Conservation (phyloP, 2,888 invertebrate genomes). For the Microplitis deprimator region DNA sequence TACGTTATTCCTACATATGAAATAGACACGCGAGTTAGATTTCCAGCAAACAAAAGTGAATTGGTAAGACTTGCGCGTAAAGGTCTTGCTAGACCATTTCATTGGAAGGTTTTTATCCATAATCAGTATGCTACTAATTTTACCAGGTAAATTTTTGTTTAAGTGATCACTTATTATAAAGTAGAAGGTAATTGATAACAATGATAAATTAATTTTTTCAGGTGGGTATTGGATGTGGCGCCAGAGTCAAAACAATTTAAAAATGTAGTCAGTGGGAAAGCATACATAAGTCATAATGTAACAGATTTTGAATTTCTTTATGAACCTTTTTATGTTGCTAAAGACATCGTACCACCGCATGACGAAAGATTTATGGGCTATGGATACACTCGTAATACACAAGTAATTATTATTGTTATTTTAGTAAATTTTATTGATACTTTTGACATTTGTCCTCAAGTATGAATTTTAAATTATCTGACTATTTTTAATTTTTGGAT, state of each 20-base stretch:
- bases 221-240: slow-evolving; percentile 66
- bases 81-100: slow-evolving; percentile 89
- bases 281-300: slow-evolving; percentile 88
- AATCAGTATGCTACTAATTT: slow-evolving; percentile 95
- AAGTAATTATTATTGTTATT: slow-evolving; percentile 74
- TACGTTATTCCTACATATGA: slow-evolving; percentile 94
- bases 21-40: slow-evolving; percentile 83
- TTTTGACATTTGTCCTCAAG: no score
- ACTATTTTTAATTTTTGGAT: no score
- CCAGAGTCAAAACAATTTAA: slow-evolving; percentile 73
- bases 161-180: no score
- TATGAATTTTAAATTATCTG: no score
- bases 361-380: slow-evolving; percentile 93
- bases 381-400: slow-evolving; percentile 92
- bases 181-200: no score
- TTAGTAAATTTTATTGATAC: no score
- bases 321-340: slow-evolving; percentile 92
- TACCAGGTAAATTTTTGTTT: slow-evolving; percentile 75
- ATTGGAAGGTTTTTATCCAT: slow-evolving; percentile 91
- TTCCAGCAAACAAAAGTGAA: slow-evolving; percentile 87
- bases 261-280: slow-evolving; percentile 75
- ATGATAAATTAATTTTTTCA: slow-evolving; percentile 45
- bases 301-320: slow-evolving; percentile 85
- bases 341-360: slow-evolving; percentile 86
- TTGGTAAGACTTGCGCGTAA: slow-evolving; percentile 83